Evolutionary conservation across 2,797 vertebrate genomes (phyloP).

Genomic region (Psittacula derbiana): DNA sequence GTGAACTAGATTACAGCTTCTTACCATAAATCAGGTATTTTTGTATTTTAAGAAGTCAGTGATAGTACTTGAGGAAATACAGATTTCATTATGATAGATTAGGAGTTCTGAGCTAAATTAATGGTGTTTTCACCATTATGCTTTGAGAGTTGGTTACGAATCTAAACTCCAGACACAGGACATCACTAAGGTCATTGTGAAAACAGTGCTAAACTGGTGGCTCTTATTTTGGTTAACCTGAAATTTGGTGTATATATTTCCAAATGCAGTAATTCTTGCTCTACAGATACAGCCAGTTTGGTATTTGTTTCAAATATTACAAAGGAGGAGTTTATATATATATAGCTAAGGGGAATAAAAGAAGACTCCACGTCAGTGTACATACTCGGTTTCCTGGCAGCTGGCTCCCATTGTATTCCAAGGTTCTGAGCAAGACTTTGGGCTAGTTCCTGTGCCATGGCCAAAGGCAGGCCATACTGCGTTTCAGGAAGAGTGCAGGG

Average conservation of each 20-base stretch:
- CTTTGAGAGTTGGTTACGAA: neutral
- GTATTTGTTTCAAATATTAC: neutral
- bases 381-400: slow-evolving; percentile 89
- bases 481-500: neutral
- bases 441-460: slow-evolving; percentile 87
- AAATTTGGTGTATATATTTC: neutral
- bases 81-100: neutral
- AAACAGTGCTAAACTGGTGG: neutral
- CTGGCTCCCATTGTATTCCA: slow-evolving; percentile 96
- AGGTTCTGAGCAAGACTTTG: slow-evolving; percentile 97
- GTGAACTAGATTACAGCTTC: neutral
- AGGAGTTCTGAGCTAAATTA: neutral
- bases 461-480: slow-evolving; percentile 88
- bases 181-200: neutral
- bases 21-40: neutral
- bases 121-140: neutral
- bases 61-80: neutral
- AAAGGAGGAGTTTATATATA: neutral
- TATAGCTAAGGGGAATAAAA: neutral
- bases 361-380: slow-evolving; percentile 27
- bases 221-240: neutral
- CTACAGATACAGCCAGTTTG: neutral
- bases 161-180: neutral
- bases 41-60: neutral
- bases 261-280: neutral